phyloP scores from a whole-genome alignment of 2,797 vertebrate genomes.

The Xyrichtys novacula region DNA sequence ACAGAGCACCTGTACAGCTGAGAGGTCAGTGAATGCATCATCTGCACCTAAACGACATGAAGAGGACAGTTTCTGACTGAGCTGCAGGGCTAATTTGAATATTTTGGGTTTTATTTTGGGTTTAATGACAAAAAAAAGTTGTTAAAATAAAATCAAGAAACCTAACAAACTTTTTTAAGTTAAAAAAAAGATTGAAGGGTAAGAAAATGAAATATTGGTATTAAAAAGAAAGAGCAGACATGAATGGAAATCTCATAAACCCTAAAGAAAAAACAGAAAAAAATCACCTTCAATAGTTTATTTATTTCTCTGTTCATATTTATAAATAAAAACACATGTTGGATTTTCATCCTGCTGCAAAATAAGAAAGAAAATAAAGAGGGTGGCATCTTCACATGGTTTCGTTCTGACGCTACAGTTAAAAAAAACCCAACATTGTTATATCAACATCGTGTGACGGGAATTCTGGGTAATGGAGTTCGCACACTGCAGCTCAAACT shows the following conservation, averaged over 20 bases:
- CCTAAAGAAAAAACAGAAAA: neutral
- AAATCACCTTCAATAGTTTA: neutral
- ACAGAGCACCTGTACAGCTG: neutral
- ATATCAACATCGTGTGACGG: neutral
- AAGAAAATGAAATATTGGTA: no score
- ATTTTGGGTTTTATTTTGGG: no score
- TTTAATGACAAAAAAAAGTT: no score
- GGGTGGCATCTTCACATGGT: neutral
- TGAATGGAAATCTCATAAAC: no score
- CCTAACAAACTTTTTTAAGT: no score
- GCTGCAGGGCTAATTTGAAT: neutral
- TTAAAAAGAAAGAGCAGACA: no score
- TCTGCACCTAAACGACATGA: no score
- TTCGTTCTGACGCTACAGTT: neutral
- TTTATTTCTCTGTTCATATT: neutral
- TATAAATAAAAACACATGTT: neutral
- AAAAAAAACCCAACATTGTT: neutral
- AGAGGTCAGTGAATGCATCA: constrained; percentile 26
- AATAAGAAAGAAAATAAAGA: neutral
- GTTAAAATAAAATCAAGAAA: no score
- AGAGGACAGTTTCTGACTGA: no score
- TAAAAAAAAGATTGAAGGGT: no score
- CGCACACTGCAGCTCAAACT: neutral
- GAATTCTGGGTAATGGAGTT: constrained; percentile 25
- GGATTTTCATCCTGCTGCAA: neutral